Conservation (phyloP, 2,113 vertebrate genomes). For the Lonchura striata region DNA sequence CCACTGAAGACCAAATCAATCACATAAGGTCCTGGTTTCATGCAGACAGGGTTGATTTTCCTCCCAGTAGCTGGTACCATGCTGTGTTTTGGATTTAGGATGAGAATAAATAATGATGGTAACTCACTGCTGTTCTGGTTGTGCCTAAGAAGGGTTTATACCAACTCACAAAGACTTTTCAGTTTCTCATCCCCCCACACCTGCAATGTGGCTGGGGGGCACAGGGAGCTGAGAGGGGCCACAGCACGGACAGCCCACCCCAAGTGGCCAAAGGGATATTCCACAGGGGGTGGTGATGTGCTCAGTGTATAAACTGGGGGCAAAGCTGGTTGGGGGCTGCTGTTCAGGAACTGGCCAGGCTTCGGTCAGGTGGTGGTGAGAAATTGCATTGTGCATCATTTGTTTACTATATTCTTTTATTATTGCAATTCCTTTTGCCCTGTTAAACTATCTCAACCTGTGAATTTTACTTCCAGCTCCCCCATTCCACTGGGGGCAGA, state of each 20-base stretch:
- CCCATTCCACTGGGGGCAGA: neutral
- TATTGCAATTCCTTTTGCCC: neutral
- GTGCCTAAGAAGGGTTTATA: neutral
- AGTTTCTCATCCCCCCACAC: neutral
- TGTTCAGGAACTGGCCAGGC: neutral
- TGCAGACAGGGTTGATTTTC: neutral
- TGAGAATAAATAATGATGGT: neutral
- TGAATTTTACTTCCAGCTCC: neutral
- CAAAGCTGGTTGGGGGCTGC: neutral
- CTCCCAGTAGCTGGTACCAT: neutral
- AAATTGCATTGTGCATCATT: neutral
- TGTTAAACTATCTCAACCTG: neutral
- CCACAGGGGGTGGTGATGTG: fast-evolving
- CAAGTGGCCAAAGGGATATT: neutral
- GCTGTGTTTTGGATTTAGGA: neutral
- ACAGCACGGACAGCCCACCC: neutral
- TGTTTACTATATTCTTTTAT: neutral
- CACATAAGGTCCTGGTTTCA: neutral
- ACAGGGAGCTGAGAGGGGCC: neutral
- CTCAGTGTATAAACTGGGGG: neutral
- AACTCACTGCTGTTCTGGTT: neutral
- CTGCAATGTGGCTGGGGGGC: neutral
- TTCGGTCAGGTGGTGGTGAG: neutral
- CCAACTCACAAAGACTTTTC: neutral
- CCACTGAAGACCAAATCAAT: neutral